Conservation (phyloP, 2,113 vertebrate species). For the Lucifuga dentata region DNA sequence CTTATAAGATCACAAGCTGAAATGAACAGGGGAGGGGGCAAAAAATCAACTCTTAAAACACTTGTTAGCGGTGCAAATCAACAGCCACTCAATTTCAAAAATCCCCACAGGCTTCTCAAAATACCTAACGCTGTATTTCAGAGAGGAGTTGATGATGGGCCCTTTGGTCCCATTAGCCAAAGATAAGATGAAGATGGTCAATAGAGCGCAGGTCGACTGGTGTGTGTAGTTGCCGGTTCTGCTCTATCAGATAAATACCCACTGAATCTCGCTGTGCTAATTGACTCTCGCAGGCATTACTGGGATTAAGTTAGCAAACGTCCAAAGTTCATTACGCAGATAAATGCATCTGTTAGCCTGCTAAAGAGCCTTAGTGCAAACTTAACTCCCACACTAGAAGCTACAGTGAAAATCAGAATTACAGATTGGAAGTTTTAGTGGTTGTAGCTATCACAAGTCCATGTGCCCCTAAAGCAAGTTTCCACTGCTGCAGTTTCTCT, state of each 20-base stretch:
- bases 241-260: slow-evolving; percentile 78
- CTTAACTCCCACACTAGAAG: slow-evolving; percentile 61
- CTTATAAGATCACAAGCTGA: slow-evolving; percentile 40
- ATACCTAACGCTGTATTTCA: slow-evolving; percentile 46
- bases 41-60: slow-evolving; percentile 65
- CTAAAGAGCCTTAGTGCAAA: slow-evolving; percentile 74
- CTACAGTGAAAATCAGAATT: slow-evolving; percentile 29
- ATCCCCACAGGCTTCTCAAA: slow-evolving; percentile 63
- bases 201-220: slow-evolving; percentile 52
- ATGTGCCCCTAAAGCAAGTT: too few species aligned
- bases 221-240: slow-evolving; percentile 59
- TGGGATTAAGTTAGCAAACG: slow-evolving; percentile 81
- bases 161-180: slow-evolving; percentile 73
- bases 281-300: slow-evolving; percentile 84
- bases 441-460: too few species aligned
- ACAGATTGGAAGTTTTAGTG: too few species aligned
- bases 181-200: slow-evolving; percentile 76
- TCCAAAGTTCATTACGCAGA: slow-evolving; percentile 84
- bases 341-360: slow-evolving; percentile 79
- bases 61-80: slow-evolving; percentile 72
- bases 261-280: slow-evolving; percentile 79
- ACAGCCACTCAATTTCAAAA: slow-evolving; percentile 74
- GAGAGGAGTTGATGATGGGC: slow-evolving; percentile 72
- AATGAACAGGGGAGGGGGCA: slow-evolving; percentile 35
- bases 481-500: too few species aligned